Evolutionary conservation across 1,140 invertebrate genomes (phyloP).

Genomic region (Andricus grossulariae): DNA sequence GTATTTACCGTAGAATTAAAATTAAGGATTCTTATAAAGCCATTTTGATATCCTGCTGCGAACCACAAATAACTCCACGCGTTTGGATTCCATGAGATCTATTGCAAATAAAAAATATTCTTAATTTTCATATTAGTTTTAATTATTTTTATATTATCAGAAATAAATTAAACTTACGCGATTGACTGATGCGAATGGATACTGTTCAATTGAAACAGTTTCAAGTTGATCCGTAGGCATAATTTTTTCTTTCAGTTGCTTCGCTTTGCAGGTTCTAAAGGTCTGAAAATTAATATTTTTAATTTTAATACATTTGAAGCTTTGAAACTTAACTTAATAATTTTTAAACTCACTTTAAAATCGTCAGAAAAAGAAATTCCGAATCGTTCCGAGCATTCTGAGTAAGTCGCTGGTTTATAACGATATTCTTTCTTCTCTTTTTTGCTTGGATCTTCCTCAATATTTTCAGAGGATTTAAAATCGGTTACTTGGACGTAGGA

Average conservation of each 20-base stretch:
- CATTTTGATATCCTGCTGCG: constrained; percentile 72
- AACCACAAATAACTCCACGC: constrained; percentile 72
- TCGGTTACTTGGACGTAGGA: constrained; percentile 54
- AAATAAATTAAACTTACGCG: constrained; percentile 47
- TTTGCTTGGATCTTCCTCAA: constrained; percentile 43
- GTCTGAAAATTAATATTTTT: not conserved
- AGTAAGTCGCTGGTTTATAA: constrained; percentile 66
- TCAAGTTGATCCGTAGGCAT: constrained; percentile 24
- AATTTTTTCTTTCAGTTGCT: constrained; percentile 4
- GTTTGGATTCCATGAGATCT: constrained; percentile 75
- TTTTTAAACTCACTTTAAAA: constrained; percentile 52
- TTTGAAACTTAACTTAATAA: not conserved
- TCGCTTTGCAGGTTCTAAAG: constrained; percentile 6
- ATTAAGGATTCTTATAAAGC: constrained; percentile 69
- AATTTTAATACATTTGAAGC: constrained; percentile 17
- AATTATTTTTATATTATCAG: constrained; percentile 17
- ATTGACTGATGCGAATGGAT: constrained; percentile 69
- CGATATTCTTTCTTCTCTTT: constrained; percentile 58
- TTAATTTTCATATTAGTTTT: constrained; percentile 10
- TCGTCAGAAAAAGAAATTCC: constrained; percentile 68
- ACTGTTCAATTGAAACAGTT: constrained; percentile 61
- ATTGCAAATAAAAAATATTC: constrained; percentile 21
- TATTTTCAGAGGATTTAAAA: constrained; percentile 35
- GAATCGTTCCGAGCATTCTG: constrained; percentile 65
- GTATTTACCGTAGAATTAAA: constrained; percentile 60